Evolutionary conservation across 2,797 vertebrate genomes (phyloP).

Genomic region (Pipistrellus nathusii): DNA sequence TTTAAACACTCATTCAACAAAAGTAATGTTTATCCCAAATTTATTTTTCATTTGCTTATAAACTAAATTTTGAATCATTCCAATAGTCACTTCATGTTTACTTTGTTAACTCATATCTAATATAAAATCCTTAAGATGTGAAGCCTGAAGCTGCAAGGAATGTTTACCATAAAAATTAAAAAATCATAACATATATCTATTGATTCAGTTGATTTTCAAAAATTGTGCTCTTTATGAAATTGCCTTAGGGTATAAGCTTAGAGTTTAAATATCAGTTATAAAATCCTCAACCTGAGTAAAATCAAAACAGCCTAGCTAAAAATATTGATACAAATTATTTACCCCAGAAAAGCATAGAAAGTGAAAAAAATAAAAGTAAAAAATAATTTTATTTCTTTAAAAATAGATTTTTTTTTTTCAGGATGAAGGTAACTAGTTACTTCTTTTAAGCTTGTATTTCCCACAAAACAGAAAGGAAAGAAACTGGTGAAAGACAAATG

Average conservation of each 20-base stretch:
- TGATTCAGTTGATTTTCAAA: constrained; percentile 50
- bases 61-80: constrained; percentile 30
- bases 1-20: neutral
- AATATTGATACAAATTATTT: constrained; percentile 11
- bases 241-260: neutral
- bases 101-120: neutral
- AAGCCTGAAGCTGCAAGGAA: neutral
- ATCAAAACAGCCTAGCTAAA: neutral
- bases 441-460: neutral
- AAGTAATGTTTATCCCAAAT: constrained; percentile 2
- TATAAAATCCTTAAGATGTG: neutral
- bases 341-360: neutral
- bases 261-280: constrained; percentile 46
- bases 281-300: neutral
- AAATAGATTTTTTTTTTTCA: neutral
- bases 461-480: neutral
- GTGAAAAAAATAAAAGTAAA: neutral
- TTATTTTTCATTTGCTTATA: neutral
- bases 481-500: neutral
- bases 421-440: neutral
- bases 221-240: neutral
- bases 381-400: neutral
- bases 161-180: constrained; percentile 24
- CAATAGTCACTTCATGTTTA: constrained; percentile 6
- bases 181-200: neutral